Evolutionary conservation across 2,888 invertebrate species (phyloP), one percentile per base, ranked within the genome.

Genomic region (Osmoderma eremita): DNA sequence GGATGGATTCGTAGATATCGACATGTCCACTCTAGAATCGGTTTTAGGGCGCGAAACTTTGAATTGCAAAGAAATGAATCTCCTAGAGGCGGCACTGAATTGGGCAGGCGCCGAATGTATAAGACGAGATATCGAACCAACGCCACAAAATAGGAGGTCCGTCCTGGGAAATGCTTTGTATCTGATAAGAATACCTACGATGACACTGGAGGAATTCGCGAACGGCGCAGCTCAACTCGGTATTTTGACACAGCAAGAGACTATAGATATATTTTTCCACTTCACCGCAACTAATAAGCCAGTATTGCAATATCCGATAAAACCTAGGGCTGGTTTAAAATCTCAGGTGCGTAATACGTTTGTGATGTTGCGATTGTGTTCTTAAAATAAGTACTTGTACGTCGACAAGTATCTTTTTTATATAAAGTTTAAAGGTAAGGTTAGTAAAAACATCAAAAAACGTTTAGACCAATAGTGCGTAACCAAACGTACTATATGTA

Each of bases 1-100:
- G 0, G 97, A 97, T 78, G 97, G 97, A 74, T 97, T 98, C 85
- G 92, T 94, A 72, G 97, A 98, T 81, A 96, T 98, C 78, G 97
- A 97, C 83, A 90, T 93, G 76, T 92, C 94, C 74, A 97, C 97
- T 22, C 87, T 97, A 75, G 93, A 95, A 82, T 94, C 94, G 67
- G 95, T 97, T 74, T 86, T 98, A 75, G 91, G 91, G 63, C 88
- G 97, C 72, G 97, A 98, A 84, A 97, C 97, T 1, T 86, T 98
- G 50, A 97, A 97, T 82, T 96, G 95, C 81, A 94, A 94, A 82
- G 98, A 98, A 84, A 92, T 94, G 75, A 91, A 93, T 80, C 84
- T 95, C 53, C 91, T 97, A 83, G 93, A 95, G 80, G 96, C 97
- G 13, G 95, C 95, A 0, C 85, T 96, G 70, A 90, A 92, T 73